phyloP scores from a whole-genome alignment of 1,140 invertebrate species.

The Eumaeus atala region DNA sequence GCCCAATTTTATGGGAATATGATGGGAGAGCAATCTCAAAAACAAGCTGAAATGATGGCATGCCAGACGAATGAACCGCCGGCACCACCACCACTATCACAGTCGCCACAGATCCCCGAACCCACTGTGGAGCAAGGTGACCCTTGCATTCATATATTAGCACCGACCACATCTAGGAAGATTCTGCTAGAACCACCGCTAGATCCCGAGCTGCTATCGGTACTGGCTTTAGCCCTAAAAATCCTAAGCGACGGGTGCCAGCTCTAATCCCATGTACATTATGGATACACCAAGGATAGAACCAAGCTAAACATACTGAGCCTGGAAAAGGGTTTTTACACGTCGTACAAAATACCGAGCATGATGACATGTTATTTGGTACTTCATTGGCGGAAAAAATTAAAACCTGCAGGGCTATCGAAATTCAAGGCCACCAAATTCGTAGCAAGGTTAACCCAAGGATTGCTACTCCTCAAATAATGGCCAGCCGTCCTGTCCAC shows the following conservation, averaged over 20 bases:
- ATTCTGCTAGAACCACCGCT: no score
- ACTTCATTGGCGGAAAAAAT: conserved; percentile 27
- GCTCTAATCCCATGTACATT: neutral
- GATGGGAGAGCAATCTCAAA: no score
- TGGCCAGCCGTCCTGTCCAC: neutral
- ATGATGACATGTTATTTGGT: conserved; percentile 27
- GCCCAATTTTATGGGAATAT: no score
- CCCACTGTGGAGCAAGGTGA: no score
- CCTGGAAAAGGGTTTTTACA: conserved; percentile 14
- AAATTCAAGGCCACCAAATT: conserved; percentile 30
- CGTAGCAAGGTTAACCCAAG: neutral
- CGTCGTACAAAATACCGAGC: no score
- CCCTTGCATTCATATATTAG: no score
- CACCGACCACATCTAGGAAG: no score
- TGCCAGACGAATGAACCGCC: no score
- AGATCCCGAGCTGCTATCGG: no score
- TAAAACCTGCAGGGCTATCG: conserved; percentile 27
- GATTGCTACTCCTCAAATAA: neutral
- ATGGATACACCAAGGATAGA: neutral
- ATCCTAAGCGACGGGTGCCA: neutral
- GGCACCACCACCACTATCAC: no score
- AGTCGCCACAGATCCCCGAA: no score
- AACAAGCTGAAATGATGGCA: no score
- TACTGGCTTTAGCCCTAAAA: neutral
- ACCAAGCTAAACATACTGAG: neutral